phyloP scores from a whole-genome alignment of 2,888 invertebrate genomes.

The Tanypteryx hageni region DNA sequence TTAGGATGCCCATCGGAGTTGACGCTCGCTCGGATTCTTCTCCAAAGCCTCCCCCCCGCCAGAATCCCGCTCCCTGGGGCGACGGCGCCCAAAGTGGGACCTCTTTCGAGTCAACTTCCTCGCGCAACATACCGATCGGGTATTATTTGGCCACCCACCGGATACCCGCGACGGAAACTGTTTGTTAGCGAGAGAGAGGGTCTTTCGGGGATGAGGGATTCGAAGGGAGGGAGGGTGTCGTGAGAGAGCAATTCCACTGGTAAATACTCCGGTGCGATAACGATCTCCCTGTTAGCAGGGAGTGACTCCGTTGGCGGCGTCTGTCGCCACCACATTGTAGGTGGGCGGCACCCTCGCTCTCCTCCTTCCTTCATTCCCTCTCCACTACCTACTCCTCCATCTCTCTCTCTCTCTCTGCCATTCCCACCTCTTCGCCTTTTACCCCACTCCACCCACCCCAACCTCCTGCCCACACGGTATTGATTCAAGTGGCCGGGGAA shows the following conservation, averaged over 20 bases:
- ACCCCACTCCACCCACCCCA: slow-evolving; percentile 13
- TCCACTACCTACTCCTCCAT: not conserved
- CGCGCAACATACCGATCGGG: not conserved
- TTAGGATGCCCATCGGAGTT: slow-evolving; percentile 3
- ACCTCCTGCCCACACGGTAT: slow-evolving; percentile 53
- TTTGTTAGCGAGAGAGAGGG: slow-evolving; percentile 66
- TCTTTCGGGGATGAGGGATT: slow-evolving; percentile 55
- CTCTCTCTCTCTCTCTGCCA: slow-evolving; percentile 25
- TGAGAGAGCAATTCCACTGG: slow-evolving; percentile 70
- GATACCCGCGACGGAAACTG: slow-evolving; percentile 67
- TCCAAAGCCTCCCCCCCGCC: not conserved
- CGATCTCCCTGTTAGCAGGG: slow-evolving; percentile 71
- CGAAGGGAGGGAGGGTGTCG: slow-evolving; percentile 70
- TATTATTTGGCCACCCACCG: not conserved
- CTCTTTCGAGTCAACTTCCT: not conserved
- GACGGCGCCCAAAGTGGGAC: not conserved
- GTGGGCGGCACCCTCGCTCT: slow-evolving; percentile 67
- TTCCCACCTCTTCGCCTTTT: slow-evolving; percentile 40
- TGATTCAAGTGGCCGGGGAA: slow-evolving; percentile 65
- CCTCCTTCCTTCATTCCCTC: slow-evolving; percentile 56
- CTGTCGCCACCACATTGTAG: slow-evolving; percentile 65
- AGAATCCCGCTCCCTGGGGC: not conserved
- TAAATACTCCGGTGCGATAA: slow-evolving; percentile 64
- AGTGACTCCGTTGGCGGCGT: slow-evolving; percentile 70
- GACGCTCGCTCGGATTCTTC: not conserved